phyloP scores from a whole-genome alignment of 2,888 invertebrate genomes.

The Zelleria hepariella region DNA sequence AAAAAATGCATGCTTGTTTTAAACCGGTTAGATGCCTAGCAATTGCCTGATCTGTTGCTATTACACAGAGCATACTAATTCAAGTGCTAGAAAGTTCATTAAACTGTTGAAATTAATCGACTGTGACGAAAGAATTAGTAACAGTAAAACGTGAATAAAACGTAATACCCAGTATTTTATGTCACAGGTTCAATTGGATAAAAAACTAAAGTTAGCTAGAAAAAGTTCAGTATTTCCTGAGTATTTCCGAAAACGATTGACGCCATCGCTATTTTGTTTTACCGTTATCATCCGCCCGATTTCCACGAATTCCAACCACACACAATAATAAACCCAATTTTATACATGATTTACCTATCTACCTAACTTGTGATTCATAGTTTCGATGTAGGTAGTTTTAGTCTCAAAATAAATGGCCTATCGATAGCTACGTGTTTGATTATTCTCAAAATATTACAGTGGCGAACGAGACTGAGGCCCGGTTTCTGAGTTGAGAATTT shows the following conservation, averaged over 20 bases:
- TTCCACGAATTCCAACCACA: no score
- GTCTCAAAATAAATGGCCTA: no score
- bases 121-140: constrained; percentile 17
- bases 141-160: constrained; percentile 8
- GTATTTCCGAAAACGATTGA: no score
- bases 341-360: no score
- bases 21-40: not conserved
- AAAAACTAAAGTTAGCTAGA: not conserved
- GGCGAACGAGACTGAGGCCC: no score
- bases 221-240: not conserved
- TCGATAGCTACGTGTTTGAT: no score
- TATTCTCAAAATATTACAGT: no score
- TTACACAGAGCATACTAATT: not conserved
- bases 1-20: not conserved
- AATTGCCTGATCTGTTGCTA: not conserved
- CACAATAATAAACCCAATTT: no score
- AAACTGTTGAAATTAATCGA: constrained; percentile 9
- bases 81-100: constrained; percentile 16
- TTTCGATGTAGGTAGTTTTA: no score
- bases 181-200: not conserved
- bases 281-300: not conserved
- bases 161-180: not conserved
- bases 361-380: no score
- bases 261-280: not conserved
- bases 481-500: no score